Evolutionary conservation across 2,113 vertebrate species (phyloP).

Genomic region (Oryctolagus cuniculus): DNA sequence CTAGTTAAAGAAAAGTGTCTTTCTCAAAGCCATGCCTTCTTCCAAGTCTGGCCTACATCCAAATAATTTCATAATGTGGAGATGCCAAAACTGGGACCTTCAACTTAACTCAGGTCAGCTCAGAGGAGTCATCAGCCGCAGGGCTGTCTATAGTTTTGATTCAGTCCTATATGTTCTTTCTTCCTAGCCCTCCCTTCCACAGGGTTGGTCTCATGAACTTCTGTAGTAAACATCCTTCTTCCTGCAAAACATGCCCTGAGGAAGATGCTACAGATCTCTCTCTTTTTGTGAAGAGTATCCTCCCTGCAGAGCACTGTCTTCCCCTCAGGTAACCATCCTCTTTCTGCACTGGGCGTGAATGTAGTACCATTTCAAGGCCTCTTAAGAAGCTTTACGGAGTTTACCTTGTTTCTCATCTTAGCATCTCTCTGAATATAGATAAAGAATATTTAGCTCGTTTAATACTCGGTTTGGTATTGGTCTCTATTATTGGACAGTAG

Average conservation of each 20-base stretch:
- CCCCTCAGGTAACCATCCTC: not conserved
- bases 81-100: rapidly evolving
- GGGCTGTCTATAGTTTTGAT: not conserved
- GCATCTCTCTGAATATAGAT: not conserved
- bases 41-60: not conserved
- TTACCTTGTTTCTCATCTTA: not conserved
- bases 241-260: not conserved
- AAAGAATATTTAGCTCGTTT: not conserved
- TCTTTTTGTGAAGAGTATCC: not conserved
- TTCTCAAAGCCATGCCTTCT: not conserved
- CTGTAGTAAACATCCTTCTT: not conserved
- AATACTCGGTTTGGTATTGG: not conserved
- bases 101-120: not conserved
- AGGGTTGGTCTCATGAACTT: not conserved
- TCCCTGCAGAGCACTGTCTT: not conserved
- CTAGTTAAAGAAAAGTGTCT: not conserved
- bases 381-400: not conserved
- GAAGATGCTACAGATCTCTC: not conserved
- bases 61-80: not conserved
- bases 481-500: not conserved
- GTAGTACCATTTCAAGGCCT: not conserved
- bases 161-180: not conserved
- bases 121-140: not conserved
- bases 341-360: rapidly evolving
- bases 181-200: not conserved